These are phyloP conservation scores for Trypoxylon attenuatum DNA, from an alignment of 2,888 invertebrate species.

Conservation along the genomic window DNA sequence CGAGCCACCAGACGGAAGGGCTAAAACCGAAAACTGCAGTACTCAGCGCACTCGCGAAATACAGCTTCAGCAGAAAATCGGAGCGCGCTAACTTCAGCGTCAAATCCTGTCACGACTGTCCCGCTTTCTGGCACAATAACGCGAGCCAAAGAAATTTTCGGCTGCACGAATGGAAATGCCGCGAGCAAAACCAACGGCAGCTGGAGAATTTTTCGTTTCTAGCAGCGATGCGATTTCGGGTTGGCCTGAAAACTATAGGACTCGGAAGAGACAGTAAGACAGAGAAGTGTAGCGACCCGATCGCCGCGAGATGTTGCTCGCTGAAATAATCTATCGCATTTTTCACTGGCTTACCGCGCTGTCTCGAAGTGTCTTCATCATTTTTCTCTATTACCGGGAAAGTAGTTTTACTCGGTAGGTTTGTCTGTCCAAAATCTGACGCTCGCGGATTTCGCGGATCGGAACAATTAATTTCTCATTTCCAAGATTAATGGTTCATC, in stretches of 20 bases:
- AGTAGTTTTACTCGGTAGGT: no score
- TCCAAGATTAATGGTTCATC: no score
- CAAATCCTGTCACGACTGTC: constrained; percentile 12
- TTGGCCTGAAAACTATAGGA: constrained; percentile 2
- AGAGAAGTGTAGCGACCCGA: constrained; percentile 51
- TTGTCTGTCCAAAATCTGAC: no score
- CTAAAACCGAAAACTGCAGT: constrained; percentile 22
- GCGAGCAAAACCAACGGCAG: constrained; percentile 28
- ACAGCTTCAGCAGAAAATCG: constrained; percentile 32
- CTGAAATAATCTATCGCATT: constrained; percentile 61
- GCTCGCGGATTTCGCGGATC: no score
- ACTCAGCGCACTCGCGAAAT: constrained; percentile 7
- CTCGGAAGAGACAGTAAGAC: constrained; percentile 21
- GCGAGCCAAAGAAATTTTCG: constrained; percentile 15
- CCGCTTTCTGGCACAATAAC: constrained; percentile 6
- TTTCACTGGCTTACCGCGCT: no score
- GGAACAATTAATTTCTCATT: no score
- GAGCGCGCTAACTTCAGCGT: constrained; percentile 9
- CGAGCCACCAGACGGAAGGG: constrained; percentile 18
- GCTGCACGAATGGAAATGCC: constrained; percentile 21
- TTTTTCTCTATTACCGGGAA: no score
- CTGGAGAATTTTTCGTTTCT: no score
- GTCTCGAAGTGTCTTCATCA: no score
- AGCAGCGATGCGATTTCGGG: constrained; percentile 1
- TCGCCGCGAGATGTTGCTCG: no score